Evolutionary conservation across 2,113 vertebrate genomes (phyloP).

Genomic region (Semnornis frantzii): DNA sequence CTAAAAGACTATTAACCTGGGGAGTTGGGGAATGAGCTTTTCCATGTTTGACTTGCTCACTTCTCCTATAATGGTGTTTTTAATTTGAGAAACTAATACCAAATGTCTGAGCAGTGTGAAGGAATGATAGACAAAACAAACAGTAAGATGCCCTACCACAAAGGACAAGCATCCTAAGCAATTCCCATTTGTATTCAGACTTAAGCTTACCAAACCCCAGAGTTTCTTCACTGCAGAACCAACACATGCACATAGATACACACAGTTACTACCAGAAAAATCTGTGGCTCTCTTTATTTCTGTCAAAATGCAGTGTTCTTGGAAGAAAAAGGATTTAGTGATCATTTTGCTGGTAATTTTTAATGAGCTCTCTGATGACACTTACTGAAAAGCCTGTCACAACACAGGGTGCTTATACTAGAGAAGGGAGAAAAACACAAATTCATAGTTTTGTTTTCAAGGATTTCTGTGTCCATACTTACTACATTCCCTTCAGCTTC

Average conservation of each 20-base stretch:
- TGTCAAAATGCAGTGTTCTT: background rate
- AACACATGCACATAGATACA: background rate
- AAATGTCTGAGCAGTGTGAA: background rate
- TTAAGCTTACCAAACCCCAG: background rate
- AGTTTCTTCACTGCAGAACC: background rate
- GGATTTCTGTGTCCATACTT: background rate
- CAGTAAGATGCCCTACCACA: background rate
- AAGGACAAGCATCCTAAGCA: background rate
- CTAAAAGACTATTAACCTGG: background rate
- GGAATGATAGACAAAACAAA: background rate
- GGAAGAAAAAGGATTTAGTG: background rate
- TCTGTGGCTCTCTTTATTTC: background rate
- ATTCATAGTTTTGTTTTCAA: background rate
- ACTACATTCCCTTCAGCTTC: background rate
- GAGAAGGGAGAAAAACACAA: background rate
- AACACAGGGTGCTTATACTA: fast-evolving
- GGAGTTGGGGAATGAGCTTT: background rate
- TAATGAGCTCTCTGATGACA: background rate
- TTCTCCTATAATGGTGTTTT: background rate
- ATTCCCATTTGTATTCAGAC: background rate
- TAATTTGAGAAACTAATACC: background rate
- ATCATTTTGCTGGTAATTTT: background rate
- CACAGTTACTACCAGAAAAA: background rate
- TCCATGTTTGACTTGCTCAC: background rate
- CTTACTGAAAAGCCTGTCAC: background rate